A percentile compares a stretch with the other conserved stretches of the same genome.
Conservation (phyloP, 1,140 invertebrate genomes). For the Hyles euphorbiae region DNA sequence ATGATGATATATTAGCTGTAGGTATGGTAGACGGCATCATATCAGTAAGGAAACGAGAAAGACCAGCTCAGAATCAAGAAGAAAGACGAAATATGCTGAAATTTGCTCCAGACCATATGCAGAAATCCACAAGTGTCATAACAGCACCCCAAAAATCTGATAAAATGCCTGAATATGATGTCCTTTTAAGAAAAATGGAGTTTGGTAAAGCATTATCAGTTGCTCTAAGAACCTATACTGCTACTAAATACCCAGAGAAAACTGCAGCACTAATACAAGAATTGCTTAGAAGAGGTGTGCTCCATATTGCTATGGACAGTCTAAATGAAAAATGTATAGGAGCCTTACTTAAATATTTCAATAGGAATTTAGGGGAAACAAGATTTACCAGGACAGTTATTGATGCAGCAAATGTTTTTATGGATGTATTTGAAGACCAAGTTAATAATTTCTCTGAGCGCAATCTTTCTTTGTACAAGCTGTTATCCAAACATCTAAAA, state of each 20-base stretch:
- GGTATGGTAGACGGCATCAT: slow-evolving; percentile 96
- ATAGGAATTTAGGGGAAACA: slow-evolving; percentile 83
- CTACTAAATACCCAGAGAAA: slow-evolving; percentile 82
- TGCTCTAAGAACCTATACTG: slow-evolving; percentile 79
- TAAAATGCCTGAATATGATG: slow-evolving; percentile 80
- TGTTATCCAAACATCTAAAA: slow-evolving; percentile 78
- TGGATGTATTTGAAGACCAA: slow-evolving; percentile 83
- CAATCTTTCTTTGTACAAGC: slow-evolving; percentile 77
- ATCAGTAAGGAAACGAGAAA: slow-evolving; percentile 87
- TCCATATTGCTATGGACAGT: slow-evolving; percentile 82
- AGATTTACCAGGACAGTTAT: slow-evolving; percentile 84
- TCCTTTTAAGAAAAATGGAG: slow-evolving; percentile 86
- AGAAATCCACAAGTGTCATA: neutral
- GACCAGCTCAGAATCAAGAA: slow-evolving; percentile 62
- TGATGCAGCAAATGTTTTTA: slow-evolving; percentile 82
- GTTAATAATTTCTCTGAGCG: slow-evolving; percentile 76
- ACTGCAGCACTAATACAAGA: slow-evolving; percentile 90
- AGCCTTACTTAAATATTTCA: slow-evolving; percentile 85
- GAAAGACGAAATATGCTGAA: slow-evolving; percentile 66
- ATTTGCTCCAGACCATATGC: slow-evolving; percentile 75
- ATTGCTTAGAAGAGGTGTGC: slow-evolving; percentile 84
- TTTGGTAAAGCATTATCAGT: slow-evolving; percentile 87
- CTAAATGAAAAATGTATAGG: slow-evolving; percentile 81
- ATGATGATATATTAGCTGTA: slow-evolving; percentile 90
- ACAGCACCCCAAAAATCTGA: slow-evolving; percentile 37